Percentiles rank a stretch among this genome's conserved stretches.
phyloP scores from a whole-genome alignment of 2,888 invertebrate species.

The Thera britannica region DNA sequence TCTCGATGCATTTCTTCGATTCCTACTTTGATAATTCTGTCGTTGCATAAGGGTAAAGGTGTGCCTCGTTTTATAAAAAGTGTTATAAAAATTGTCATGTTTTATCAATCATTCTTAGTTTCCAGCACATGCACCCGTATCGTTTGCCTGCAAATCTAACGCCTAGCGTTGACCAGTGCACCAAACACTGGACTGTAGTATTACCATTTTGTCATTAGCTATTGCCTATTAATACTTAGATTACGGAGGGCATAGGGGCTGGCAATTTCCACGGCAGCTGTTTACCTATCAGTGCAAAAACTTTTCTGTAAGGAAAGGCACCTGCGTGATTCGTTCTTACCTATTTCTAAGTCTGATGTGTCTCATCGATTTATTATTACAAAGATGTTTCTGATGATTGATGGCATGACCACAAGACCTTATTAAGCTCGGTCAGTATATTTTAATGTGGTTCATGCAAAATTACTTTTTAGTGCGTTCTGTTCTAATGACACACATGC shows the following conservation, averaged over 20 bases:
- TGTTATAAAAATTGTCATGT: constrained; percentile 11
- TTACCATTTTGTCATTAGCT: constrained; percentile 82
- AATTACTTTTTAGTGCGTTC: constrained; percentile 19
- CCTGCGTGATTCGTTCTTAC: constrained; percentile 61
- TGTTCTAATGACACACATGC: neutral
- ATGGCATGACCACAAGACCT: constrained; percentile 4
- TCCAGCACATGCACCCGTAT: constrained; percentile 76
- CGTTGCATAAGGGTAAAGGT: constrained; percentile 32
- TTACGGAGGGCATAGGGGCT: constrained; percentile 80
- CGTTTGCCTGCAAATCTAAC: constrained; percentile 66
- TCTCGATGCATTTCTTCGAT: constrained; percentile 3
- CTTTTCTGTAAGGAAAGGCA: constrained; percentile 74
- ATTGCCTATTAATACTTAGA: constrained; percentile 81
- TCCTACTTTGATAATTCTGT: neutral
- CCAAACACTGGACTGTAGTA: constrained; percentile 62
- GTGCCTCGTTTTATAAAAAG: constrained; percentile 15
- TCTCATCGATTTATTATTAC: constrained; percentile 27
- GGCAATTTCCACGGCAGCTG: constrained; percentile 78
- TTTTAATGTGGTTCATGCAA: constrained; percentile 4
- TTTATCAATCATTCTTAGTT: constrained; percentile 9
- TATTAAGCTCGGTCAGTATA: constrained; percentile 9
- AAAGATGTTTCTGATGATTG: constrained; percentile 23
- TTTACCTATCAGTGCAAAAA: constrained; percentile 81
- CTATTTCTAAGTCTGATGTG: constrained; percentile 28
- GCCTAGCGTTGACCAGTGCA: constrained; percentile 72